Percentiles rank a stretch among this genome's conserved stretches.
Conservation (phyloP, 2,888 invertebrate genomes). For the Drosophila borborema region DNA sequence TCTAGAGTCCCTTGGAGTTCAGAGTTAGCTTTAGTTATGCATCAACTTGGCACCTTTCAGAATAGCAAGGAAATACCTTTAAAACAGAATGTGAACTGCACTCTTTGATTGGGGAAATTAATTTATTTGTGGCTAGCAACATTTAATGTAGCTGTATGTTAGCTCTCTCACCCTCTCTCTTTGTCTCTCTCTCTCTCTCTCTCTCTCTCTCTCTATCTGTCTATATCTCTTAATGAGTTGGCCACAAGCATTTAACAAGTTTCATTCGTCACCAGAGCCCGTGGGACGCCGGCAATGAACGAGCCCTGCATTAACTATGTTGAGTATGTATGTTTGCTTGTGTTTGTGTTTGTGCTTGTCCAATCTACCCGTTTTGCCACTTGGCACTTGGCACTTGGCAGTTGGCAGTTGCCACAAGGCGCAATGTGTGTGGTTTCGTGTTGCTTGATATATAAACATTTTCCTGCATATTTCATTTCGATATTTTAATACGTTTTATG, state of each 20-base stretch:
- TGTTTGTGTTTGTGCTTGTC: conserved; percentile 12
- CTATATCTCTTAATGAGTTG: conserved; percentile 3
- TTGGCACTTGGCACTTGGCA: conserved; percentile 9
- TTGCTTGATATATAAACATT: conserved; percentile 46
- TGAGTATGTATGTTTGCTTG: not conserved
- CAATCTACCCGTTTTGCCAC: conserved; percentile 20
- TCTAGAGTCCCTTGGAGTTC: not conserved
- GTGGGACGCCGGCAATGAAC: not conserved
- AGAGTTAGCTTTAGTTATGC: not conserved
- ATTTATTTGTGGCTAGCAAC: conserved; percentile 8
- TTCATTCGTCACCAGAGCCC: conserved; percentile 41
- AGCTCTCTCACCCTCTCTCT: not conserved
- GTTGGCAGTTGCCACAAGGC: conserved; percentile 13
- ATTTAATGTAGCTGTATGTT: conserved; percentile 1
- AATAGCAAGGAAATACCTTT: not conserved
- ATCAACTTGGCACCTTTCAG: not conserved
- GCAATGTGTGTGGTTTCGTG: conserved; percentile 52
- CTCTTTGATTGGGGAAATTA: not conserved
- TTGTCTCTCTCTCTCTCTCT: not conserved
- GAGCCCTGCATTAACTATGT: not conserved
- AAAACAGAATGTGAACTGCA: not conserved
- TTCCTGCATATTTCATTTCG: conserved; percentile 62
- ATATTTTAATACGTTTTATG: conserved; percentile 43
- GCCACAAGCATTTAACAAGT: conserved; percentile 45
- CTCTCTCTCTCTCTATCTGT: not conserved